phyloP scores from a whole-genome alignment of 2,888 invertebrate species.

The Ophraella communa region DNA sequence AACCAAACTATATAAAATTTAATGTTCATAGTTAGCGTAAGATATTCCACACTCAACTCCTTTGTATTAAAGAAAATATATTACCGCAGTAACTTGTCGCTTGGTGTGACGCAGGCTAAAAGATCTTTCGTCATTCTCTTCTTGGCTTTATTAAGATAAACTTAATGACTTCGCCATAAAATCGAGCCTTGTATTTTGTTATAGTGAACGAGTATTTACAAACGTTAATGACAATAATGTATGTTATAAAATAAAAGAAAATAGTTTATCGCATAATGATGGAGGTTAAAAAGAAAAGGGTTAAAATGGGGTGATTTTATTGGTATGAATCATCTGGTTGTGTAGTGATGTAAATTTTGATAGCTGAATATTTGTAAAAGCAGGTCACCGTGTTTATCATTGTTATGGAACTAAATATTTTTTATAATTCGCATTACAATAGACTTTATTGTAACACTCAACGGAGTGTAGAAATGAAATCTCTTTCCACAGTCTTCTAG shows the following conservation, averaged over 20 bases:
- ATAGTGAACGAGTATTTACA: neutral
- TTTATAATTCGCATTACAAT: too few species aligned
- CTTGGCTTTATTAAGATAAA: conserved; percentile 13
- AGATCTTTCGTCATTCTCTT: neutral
- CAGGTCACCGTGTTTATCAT: too few species aligned
- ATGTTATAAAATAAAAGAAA: neutral
- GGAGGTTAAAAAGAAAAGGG: too few species aligned
- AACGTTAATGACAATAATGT: neutral
- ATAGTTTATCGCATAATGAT: neutral
- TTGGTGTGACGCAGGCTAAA: neutral
- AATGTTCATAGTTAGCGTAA: conserved; percentile 4
- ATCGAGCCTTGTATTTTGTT: neutral
- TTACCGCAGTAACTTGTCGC: conserved; percentile 1
- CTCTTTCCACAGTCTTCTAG: too few species aligned
- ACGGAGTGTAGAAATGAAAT: too few species aligned
- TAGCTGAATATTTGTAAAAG: too few species aligned
- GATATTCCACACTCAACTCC: neutral
- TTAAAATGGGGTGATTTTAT: too few species aligned
- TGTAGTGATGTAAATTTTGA: too few species aligned
- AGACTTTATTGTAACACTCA: too few species aligned
- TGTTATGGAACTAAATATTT: too few species aligned
- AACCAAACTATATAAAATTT: conserved; percentile 13
- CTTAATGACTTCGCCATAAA: neutral
- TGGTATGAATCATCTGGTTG: too few species aligned
- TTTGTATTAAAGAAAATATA: conserved; percentile 7